Evolutionary conservation across 2,113 vertebrate genomes (phyloP), one percentile per base, ranked within the genome.

Genomic region (Elachura formosa): DNA sequence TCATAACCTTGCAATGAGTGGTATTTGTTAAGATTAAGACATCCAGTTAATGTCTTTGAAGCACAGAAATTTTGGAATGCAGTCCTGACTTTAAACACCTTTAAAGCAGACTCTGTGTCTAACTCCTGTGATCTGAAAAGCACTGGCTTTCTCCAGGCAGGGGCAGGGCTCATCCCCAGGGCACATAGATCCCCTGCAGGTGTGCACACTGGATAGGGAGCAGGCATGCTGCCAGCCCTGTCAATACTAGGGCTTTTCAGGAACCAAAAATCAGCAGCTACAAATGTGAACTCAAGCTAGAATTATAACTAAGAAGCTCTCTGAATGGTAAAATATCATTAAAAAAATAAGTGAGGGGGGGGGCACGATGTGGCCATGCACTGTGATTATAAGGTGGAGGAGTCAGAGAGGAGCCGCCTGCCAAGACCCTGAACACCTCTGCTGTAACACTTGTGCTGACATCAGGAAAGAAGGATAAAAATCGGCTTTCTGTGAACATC

Each of bases 311-410:
- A 61, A 68, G 36, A 55, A 79, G 23, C 14, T n/a, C 25, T 40
- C 12, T n/a, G 12, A 61, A 76, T 8, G 5, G 20, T 8, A 34
- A 52, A 79, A 59, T 34, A 72, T 26, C 1, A 40, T 3, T 34
- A 2, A 36, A 26, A 46, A 18, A 18, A 19, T 17, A 22, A 82
- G 15, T 11, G 31, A 31, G 11, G 10, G 31, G 9, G 4, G 14
- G 21, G 18, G 2, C 4, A 5, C 0, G 0, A 40, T 26, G 38
- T 10, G 7, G 15, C 6, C 16, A 11, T 12, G 22, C 24, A 62
- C 10, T 1, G 4, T 17, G 17, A 11, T n/a, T 33, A 12, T 8
- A 6, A 0, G 0, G 15, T 14, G 5, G 33, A 72, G 34, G n/a
- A 84, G 41, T 20, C 0, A 0, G 38, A 52, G 24, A 26, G 5